Evolutionary conservation across 2,113 vertebrate species (phyloP).

Genomic region (Aldabrachelys gigantea): DNA sequence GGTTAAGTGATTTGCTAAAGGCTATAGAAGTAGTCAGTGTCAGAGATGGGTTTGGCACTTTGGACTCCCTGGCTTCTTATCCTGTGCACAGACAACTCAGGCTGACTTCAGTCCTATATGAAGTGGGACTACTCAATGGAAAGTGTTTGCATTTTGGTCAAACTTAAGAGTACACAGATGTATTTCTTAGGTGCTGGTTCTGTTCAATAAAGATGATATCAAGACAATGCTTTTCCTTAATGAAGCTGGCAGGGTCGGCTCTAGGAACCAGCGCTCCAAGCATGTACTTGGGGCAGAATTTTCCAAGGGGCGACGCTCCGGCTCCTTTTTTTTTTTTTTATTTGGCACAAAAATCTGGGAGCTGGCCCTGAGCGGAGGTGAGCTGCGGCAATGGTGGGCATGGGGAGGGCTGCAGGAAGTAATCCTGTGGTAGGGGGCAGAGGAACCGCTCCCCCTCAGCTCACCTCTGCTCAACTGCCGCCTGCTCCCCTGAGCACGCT

Average conservation of each 20-base stretch:
- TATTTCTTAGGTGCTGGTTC: fast-evolving
- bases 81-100: background rate
- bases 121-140: background rate
- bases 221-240: background rate
- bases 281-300: no score
- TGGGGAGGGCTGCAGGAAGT: no score
- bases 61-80: background rate
- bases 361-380: no score
- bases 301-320: no score
- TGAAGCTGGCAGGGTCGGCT: background rate
- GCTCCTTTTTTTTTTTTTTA: no score
- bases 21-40: background rate
- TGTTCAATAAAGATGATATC: background rate
- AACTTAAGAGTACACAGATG: background rate
- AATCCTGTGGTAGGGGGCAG: no score
- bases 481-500: no score
- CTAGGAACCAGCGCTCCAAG: no score
- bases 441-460: no score
- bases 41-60: background rate
- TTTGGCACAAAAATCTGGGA: no score
- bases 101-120: background rate
- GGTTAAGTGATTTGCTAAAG: background rate
- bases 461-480: no score
- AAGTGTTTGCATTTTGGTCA: fast-evolving
- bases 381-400: no score